Conservation (phyloP, 2,797 vertebrate genomes). For the Enteromius thamalakanensis region DNA sequence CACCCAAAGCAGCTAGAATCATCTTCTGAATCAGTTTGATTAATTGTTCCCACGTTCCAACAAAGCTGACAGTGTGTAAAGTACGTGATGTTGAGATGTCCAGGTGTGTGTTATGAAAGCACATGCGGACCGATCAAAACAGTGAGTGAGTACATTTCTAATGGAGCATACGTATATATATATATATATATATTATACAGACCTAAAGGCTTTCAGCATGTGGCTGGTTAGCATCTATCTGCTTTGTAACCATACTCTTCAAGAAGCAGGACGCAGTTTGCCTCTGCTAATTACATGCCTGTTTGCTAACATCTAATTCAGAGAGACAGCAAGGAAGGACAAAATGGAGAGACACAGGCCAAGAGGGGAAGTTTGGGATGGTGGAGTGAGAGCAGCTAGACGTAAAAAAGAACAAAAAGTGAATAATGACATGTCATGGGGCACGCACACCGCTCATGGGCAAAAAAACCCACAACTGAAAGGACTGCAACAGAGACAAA, state of each 20-base stretch:
- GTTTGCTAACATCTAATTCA: constrained; percentile 39
- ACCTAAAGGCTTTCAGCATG: constrained; percentile 4
- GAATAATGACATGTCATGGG: constrained; percentile 60
- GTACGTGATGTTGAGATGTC: neutral
- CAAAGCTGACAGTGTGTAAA: neutral
- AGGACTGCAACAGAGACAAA: constrained; percentile 58
- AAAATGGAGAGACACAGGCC: neutral
- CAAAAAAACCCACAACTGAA: constrained; percentile 59
- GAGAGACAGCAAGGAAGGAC: constrained; percentile 10
- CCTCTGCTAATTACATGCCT: constrained; percentile 28
- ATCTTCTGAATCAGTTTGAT: neutral
- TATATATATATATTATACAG: neutral
- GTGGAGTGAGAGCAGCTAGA: constrained; percentile 21
- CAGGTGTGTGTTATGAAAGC: constrained; percentile 4
- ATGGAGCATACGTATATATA: neutral
- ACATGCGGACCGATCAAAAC: constrained; percentile 10
- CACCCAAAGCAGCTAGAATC: neutral
- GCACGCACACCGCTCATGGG: constrained; percentile 31
- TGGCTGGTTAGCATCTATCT: constrained; percentile 10
- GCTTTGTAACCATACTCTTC: constrained; percentile 8
- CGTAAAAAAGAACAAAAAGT: constrained; percentile 40
- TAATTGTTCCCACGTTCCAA: neutral
- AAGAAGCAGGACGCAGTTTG: constrained; percentile 15
- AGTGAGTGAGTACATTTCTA: neutral
- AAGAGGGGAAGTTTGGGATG: neutral